Conservation (phyloP, 2,888 invertebrate genomes). For the Taenaris catops region DNA sequence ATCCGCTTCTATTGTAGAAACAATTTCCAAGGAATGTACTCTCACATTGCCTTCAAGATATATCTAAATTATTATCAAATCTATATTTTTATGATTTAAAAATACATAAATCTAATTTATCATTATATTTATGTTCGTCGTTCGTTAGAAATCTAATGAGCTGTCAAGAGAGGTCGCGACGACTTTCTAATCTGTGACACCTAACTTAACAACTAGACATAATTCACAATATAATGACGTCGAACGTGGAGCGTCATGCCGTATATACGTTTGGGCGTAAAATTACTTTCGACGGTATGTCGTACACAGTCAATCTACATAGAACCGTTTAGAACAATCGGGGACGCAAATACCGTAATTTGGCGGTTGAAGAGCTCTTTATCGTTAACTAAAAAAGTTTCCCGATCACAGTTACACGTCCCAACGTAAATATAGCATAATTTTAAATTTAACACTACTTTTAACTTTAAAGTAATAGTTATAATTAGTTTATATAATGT, state of each 20-base stretch:
- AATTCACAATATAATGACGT: slow-evolving; percentile 14
- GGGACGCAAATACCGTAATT: too few relatives aligned
- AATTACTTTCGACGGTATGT: not conserved
- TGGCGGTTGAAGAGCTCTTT: too few relatives aligned
- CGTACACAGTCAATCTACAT: too few relatives aligned
- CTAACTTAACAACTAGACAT: slow-evolving; percentile 37
- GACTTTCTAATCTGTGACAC: slow-evolving; percentile 26
- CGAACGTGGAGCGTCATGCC: slow-evolving; percentile 22
- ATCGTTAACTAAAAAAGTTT: too few relatives aligned
- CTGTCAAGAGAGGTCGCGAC: slow-evolving; percentile 30
- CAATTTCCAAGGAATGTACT: slow-evolving; percentile 62
- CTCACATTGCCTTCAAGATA: slow-evolving; percentile 59
- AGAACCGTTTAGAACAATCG: too few relatives aligned
- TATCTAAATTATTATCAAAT: slow-evolving; percentile 42
- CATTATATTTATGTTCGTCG: slow-evolving; percentile 32
- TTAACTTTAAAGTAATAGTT: not conserved
- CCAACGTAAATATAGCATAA: slow-evolving; percentile 10
- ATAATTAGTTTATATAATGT: slow-evolving; percentile 3
- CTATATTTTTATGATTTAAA: slow-evolving; percentile 36
- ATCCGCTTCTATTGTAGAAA: slow-evolving; percentile 37
- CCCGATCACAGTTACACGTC: too few relatives aligned
- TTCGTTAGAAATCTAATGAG: slow-evolving; percentile 31
- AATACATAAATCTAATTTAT: slow-evolving; percentile 43
- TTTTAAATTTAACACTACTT: slow-evolving; percentile 9
- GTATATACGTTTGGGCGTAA: slow-evolving; percentile 4